Percentiles rank a stretch among this genome's conserved stretches.
phyloP scores from a whole-genome alignment of 92 coral and sea anemone genomes.

The Actinostola sp. region DNA sequence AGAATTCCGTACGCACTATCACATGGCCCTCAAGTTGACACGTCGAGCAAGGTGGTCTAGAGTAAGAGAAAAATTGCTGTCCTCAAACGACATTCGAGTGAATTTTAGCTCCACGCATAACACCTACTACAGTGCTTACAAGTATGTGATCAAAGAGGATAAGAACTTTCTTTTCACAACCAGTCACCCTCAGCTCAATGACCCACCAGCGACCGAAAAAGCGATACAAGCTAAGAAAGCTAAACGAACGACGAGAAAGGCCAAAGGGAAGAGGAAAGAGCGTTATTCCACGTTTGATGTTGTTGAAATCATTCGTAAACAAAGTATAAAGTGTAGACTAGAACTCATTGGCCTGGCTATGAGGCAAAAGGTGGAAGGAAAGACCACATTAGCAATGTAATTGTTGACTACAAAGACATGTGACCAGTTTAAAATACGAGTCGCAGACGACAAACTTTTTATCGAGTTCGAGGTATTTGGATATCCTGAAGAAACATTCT shows the following conservation, averaged over 20 bases:
- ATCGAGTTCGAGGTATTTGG: too few relatives aligned
- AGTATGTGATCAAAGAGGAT: slow-evolving; percentile 30
- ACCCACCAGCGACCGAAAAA: slow-evolving; percentile 21
- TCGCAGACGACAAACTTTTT: too few relatives aligned
- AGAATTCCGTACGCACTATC: slow-evolving; percentile 23
- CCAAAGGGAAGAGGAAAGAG: not conserved
- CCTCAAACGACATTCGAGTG: slow-evolving; percentile 6
- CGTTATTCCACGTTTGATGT: slow-evolving; percentile 31
- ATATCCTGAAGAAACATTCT: too few relatives aligned
- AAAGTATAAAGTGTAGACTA: slow-evolving; percentile 13
- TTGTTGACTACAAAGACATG: too few relatives aligned
- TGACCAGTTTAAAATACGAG: too few relatives aligned
- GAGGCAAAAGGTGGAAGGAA: slow-evolving; percentile 50
- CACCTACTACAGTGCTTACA: slow-evolving; percentile 18
- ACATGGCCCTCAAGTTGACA: slow-evolving; percentile 36
- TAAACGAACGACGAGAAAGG: too few relatives aligned
- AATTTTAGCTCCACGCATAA: slow-evolving; percentile 17
- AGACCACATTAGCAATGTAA: slow-evolving; percentile 36
- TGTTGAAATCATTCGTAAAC: slow-evolving; percentile 17
- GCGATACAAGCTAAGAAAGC: not conserved
- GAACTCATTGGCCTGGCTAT: slow-evolving; percentile 44
- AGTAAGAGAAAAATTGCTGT: not conserved
- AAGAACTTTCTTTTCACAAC: not conserved
- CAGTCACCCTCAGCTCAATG: slow-evolving; percentile 13
- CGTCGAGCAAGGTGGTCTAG: slow-evolving; percentile 32